Percentiles rank a stretch among this genome's conserved stretches.
Conservation (phyloP, 2,888 invertebrate species). For the Trachelus stipa region DNA sequence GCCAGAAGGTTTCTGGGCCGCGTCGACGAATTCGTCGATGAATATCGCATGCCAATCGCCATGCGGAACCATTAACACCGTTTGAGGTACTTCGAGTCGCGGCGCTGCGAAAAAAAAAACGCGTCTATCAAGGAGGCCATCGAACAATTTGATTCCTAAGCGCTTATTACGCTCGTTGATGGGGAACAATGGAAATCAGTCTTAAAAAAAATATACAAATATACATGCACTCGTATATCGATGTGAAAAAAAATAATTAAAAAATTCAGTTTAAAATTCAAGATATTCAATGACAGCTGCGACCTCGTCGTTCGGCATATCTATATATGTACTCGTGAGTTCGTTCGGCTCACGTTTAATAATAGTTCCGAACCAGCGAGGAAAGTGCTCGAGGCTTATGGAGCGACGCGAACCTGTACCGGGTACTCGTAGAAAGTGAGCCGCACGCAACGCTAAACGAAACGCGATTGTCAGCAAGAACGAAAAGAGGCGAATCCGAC, state of each 20-base stretch:
- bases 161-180: not conserved
- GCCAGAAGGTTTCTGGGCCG: not conserved
- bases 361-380: constrained; percentile 41
- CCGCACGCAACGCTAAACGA: constrained; percentile 36
- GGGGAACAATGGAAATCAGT: not conserved
- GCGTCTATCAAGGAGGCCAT: not conserved
- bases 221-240: too few relatives aligned
- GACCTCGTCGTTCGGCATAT: too few relatives aligned
- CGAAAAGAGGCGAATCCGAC: not conserved
- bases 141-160: not conserved
- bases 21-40: not conserved
- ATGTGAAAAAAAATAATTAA: too few relatives aligned
- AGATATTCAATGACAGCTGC: too few relatives aligned
- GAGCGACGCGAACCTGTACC: constrained; percentile 38
- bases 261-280: too few relatives aligned
- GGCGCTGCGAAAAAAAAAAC: not conserved
- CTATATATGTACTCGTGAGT: too few relatives aligned
- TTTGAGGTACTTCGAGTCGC: not conserved
- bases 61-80: not conserved
- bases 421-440: constrained; percentile 56
- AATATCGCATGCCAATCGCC: not conserved
- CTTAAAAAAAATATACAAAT: too few relatives aligned
- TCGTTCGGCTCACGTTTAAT: constrained; percentile 41
- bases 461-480: not conserved
- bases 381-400: constrained; percentile 50